Evolutionary conservation across 2,888 invertebrate genomes (phyloP).

Genomic region (Epistrophe grossulariae): DNA sequence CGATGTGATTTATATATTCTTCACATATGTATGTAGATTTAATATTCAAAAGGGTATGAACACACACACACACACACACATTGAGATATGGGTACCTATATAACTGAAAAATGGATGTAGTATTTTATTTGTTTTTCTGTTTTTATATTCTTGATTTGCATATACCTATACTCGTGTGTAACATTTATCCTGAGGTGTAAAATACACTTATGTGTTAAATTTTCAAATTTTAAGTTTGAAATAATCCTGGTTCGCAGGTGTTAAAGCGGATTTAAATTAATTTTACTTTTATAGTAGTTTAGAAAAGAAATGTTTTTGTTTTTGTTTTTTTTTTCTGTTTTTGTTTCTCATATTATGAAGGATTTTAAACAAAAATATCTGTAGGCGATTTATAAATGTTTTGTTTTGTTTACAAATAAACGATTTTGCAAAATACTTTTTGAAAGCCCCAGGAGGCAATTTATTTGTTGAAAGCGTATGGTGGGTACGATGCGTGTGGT

Average conservation of each 20-base stretch:
- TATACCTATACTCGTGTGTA: too few relatives aligned
- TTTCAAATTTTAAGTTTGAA: conserved; percentile 57
- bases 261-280: conserved; percentile 57
- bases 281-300: conserved; percentile 20
- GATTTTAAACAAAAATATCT: background rate
- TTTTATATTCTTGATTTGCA: background rate
- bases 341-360: background rate
- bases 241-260: conserved; percentile 40
- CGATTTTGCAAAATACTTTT: background rate
- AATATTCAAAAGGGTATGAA: background rate
- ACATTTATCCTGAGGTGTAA: background rate
- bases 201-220: conserved; percentile 37
- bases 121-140: background rate
- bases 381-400: background rate
- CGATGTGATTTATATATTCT: background rate
- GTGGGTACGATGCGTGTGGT: background rate
- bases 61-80: background rate
- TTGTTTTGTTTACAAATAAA: background rate
- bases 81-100: background rate
- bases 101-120: background rate
- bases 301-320: background rate
- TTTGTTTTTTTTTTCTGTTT: too few relatives aligned
- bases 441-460: background rate
- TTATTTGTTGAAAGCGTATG: too few relatives aligned
- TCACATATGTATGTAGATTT: background rate